phyloP scores from a whole-genome alignment of 2,113 vertebrate species.

The Pterocles gutturalis region DNA sequence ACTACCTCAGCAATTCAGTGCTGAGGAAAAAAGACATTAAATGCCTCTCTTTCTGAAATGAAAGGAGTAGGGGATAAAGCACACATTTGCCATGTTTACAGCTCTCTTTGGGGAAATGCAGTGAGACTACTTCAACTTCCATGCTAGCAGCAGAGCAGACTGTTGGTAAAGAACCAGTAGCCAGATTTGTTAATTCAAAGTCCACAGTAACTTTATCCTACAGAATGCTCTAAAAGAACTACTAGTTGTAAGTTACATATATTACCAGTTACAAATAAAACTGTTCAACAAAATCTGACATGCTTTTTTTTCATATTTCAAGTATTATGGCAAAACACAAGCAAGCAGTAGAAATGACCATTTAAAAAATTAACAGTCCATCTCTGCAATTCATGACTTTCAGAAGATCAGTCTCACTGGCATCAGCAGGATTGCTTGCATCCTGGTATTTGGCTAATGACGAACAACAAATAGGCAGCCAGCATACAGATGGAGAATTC shows the following conservation, averaged over 20 bases:
- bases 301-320: not conserved
- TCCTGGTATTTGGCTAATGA: not conserved
- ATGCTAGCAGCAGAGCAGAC: not conserved
- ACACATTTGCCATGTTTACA: not conserved
- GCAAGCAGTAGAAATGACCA: not conserved
- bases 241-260: not conserved
- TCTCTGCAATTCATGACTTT: not conserved
- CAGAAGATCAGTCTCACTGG: not conserved
- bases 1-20: not conserved
- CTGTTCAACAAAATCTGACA: not conserved
- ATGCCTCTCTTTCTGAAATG: not conserved
- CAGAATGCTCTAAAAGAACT: not conserved
- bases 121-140: not conserved
- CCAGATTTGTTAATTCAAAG: not conserved
- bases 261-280: not conserved
- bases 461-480: not conserved
- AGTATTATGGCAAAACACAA: not conserved
- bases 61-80: not conserved
- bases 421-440: not conserved
- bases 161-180: not conserved
- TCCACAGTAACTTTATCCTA: not conserved
- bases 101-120: not conserved
- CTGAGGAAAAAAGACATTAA: not conserved
- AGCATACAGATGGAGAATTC: not conserved
- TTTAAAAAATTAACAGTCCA: not conserved